Conservation (phyloP, 2,888 invertebrate genomes). For the Cantharis nigra region DNA sequence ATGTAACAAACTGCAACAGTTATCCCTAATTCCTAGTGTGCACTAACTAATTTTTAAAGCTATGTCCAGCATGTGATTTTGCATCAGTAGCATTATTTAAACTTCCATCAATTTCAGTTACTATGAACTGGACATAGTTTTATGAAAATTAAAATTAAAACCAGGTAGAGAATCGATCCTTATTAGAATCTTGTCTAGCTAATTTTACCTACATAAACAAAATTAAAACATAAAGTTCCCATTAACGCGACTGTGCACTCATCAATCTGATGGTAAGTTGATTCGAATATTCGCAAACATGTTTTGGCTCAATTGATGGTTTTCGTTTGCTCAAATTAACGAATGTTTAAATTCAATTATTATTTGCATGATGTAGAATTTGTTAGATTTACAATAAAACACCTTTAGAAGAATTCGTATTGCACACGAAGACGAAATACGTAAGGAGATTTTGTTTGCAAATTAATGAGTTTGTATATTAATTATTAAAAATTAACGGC, state of each 20-base stretch:
- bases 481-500: background rate
- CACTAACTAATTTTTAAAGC: slow-evolving; percentile 21
- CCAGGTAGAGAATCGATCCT: slow-evolving; percentile 39
- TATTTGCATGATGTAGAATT: slow-evolving; percentile 26
- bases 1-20: slow-evolving; percentile 2
- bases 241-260: slow-evolving; percentile 36
- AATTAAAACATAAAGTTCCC: slow-evolving; percentile 21
- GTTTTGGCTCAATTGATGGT: slow-evolving; percentile 24
- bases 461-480: background rate
- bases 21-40: slow-evolving; percentile 15
- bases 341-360: slow-evolving; percentile 15
- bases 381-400: slow-evolving; percentile 15
- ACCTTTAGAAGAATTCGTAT: slow-evolving; percentile 16
- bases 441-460: background rate
- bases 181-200: background rate
- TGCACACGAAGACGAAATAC: slow-evolving; percentile 5
- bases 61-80: slow-evolving; percentile 9
- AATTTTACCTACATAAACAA: slow-evolving; percentile 6
- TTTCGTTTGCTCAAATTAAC: slow-evolving; percentile 17
- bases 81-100: background rate
- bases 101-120: background rate
- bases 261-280: slow-evolving; percentile 42
- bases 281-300: slow-evolving; percentile 35
- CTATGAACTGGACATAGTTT: slow-evolving; percentile 29
- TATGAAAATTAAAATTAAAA: slow-evolving; percentile 19